These are phyloP conservation scores for Ovis aries DNA, from an alignment of 2,113 vertebrate species.

Conservation along the genomic window ARS-UI_Ramb_v3.0 NC_056080.1:61946001-61946500, in stretches of 20 bases:
- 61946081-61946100: background rate
- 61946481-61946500: background rate
- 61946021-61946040: background rate
- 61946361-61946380: background rate
- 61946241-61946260: background rate
- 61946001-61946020: background rate
- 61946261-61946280: background rate
- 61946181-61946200: background rate
- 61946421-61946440: background rate
- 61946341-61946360: background rate
- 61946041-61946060: background rate
- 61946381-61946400: background rate
- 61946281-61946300: background rate
- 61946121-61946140: background rate
- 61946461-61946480: background rate
- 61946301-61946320: background rate
- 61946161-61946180: background rate
- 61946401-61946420: background rate
- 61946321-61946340: background rate
- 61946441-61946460: background rate
- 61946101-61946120: background rate
- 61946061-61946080: background rate
- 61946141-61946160: background rate
- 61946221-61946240: background rate
- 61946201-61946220: background rate